Evolutionary conservation across 2,888 invertebrate genomes (phyloP).

Genomic region (Byasa hedistus): DNA sequence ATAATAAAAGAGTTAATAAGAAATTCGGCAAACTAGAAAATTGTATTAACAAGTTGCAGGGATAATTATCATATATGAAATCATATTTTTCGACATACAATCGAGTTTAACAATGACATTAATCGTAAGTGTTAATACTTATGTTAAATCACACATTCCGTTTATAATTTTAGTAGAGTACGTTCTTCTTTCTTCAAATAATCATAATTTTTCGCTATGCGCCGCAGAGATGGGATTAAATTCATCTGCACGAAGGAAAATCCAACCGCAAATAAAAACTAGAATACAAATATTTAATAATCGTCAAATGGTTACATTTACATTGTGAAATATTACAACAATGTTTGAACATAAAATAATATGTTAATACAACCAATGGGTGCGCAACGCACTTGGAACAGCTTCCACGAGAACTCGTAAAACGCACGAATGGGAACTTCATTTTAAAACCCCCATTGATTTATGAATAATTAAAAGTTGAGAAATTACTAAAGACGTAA

Average conservation of each 20-base stretch:
- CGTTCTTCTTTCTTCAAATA: no score
- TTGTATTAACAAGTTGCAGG: background rate
- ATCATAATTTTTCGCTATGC: no score
- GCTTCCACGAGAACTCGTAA: slow-evolving; percentile 29
- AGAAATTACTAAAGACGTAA: slow-evolving; percentile 19
- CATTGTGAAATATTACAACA: slow-evolving; percentile 14
- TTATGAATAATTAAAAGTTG: slow-evolving; percentile 29
- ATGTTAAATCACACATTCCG: no score
- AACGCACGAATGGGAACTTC: slow-evolving; percentile 26
- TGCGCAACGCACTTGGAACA: slow-evolving; percentile 16
- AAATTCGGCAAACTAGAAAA: background rate
- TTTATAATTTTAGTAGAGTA: no score
- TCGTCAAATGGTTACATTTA: slow-evolving; percentile 7
- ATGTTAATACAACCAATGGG: slow-evolving; percentile 11
- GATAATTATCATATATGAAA: background rate
- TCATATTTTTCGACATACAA: background rate
- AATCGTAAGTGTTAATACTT: background rate
- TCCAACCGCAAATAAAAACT: background rate
- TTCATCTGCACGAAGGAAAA: background rate
- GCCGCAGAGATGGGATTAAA: no score
- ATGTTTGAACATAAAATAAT: slow-evolving; percentile 23
- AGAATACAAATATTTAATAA: slow-evolving; percentile 6
- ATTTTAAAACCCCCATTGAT: slow-evolving; percentile 30
- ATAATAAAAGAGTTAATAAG: background rate
- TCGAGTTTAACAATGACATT: background rate